These are phyloP conservation scores for Centrocercus urophasianus DNA, from an alignment of 2,113 vertebrate genomes.

Conservation along the genomic window DNA sequence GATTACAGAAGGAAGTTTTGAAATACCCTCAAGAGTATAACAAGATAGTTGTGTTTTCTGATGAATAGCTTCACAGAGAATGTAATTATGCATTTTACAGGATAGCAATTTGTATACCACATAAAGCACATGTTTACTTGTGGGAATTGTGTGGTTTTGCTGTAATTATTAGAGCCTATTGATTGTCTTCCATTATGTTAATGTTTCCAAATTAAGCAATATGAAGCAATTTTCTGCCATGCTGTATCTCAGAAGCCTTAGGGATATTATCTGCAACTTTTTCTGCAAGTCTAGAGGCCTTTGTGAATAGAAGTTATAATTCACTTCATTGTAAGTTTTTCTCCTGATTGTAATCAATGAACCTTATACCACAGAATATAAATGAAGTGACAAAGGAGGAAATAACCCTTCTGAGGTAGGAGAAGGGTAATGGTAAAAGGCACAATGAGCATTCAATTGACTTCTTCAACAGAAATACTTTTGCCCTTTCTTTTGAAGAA, in stretches of 20 bases:
- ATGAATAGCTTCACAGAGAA: slow-evolving; percentile 63
- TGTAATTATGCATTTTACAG: slow-evolving; percentile 71
- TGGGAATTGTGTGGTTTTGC: slow-evolving; percentile 66
- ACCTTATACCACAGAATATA: slow-evolving; percentile 22
- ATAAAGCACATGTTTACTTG: slow-evolving; percentile 67
- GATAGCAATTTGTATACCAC: slow-evolving; percentile 65
- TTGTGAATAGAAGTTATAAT: slow-evolving; percentile 54
- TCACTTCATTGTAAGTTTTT: slow-evolving; percentile 31
- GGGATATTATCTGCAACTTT: slow-evolving; percentile 54
- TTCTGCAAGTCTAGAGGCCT: slow-evolving; percentile 16
- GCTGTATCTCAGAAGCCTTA: slow-evolving; percentile 43
- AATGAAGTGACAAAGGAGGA: slow-evolving; percentile 46
- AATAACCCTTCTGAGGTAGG: slow-evolving; percentile 30
- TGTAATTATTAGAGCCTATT: slow-evolving; percentile 77
- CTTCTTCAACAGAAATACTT: slow-evolving; percentile 53
- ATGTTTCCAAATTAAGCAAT: slow-evolving; percentile 72
- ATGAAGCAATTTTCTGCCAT: slow-evolving; percentile 64
- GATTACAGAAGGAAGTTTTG: slow-evolving; percentile 40
- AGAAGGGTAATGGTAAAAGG: slow-evolving; percentile 21
- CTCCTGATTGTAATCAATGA: slow-evolving; percentile 55
- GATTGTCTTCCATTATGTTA: slow-evolving; percentile 75
- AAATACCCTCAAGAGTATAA: slow-evolving; percentile 63
- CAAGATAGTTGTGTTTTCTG: slow-evolving; percentile 66
- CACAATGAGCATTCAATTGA: slow-evolving; percentile 12
- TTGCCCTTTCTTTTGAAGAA: slow-evolving; percentile 18